Conservation (phyloP, 1,140 invertebrate genomes). For the Odontomachus brunneus region DNA sequence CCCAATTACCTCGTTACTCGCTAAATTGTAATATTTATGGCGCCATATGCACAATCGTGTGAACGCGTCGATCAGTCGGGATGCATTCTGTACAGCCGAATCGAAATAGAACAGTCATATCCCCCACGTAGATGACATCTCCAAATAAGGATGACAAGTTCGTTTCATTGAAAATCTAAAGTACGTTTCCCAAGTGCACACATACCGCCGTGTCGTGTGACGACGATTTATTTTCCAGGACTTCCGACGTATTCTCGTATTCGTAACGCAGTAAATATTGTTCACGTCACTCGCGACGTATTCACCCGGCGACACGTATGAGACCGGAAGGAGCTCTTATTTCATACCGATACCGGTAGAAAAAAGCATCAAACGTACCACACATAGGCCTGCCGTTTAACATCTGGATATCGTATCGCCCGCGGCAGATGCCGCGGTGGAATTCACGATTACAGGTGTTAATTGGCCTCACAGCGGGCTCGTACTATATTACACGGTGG, state of each 20-base stretch:
- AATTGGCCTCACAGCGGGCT: slow-evolving; percentile 44
- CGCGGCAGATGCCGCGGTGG: slow-evolving; percentile 55
- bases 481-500: not conserved
- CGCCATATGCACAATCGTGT: slow-evolving; percentile 70
- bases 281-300: not conserved
- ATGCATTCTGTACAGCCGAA: not conserved
- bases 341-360: slow-evolving; percentile 57
- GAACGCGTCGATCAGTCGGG: slow-evolving; percentile 63
- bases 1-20: slow-evolving; percentile 71
- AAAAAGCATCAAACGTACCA: slow-evolving; percentile 54
- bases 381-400: slow-evolving; percentile 65
- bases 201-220: not conserved
- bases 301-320: not conserved
- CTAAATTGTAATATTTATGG: slow-evolving; percentile 61
- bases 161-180: too few species aligned
- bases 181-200: too few species aligned
- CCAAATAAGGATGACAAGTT: too few species aligned
- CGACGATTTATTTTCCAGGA: not conserved
- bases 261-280: not conserved
- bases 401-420: slow-evolving; percentile 69
- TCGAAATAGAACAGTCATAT: too few species aligned
- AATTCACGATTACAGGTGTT: slow-evolving; percentile 66
- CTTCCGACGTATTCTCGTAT: not conserved
- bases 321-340: slow-evolving; percentile 63
- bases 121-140: too few species aligned